Evolutionary conservation across 2,888 invertebrate species (phyloP).

Genomic region (Taphrorychus bicolor): DNA sequence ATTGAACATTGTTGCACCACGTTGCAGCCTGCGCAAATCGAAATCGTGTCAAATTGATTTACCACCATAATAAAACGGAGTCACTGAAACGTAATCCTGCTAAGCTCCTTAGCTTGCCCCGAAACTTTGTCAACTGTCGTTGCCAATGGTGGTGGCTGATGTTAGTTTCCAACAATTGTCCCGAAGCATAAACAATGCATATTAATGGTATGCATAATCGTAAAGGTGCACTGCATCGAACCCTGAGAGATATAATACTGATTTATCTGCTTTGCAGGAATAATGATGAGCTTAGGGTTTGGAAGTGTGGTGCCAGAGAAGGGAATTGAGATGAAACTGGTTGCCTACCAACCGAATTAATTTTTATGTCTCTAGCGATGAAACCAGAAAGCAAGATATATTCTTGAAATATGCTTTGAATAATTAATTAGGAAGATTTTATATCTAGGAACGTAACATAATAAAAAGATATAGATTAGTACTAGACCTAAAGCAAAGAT

Average conservation of each 20-base stretch:
- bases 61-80: background rate
- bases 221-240: conserved; percentile 10
- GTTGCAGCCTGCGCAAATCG: background rate
- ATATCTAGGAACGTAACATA: no score
- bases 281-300: background rate
- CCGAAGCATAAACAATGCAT: conserved; percentile 32
- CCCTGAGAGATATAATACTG: conserved; percentile 3
- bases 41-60: background rate
- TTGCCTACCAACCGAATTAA: no score
- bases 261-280: background rate
- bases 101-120: background rate
- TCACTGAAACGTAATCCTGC: background rate
- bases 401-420: no score
- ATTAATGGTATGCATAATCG: conserved; percentile 37
- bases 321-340: no score
- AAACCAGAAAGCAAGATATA: no score
- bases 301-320: no score
- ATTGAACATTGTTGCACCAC: background rate
- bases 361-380: no score
- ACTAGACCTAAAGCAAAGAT: no score
- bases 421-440: no score
- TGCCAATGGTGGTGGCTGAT: conserved; percentile 2
- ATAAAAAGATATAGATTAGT: no score
- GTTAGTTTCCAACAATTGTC: conserved; percentile 6
- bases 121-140: background rate